These are phyloP conservation scores for Calameuta filiformis DNA, from an alignment of 2,888 invertebrate species.

Conservation along the genomic window DNA sequence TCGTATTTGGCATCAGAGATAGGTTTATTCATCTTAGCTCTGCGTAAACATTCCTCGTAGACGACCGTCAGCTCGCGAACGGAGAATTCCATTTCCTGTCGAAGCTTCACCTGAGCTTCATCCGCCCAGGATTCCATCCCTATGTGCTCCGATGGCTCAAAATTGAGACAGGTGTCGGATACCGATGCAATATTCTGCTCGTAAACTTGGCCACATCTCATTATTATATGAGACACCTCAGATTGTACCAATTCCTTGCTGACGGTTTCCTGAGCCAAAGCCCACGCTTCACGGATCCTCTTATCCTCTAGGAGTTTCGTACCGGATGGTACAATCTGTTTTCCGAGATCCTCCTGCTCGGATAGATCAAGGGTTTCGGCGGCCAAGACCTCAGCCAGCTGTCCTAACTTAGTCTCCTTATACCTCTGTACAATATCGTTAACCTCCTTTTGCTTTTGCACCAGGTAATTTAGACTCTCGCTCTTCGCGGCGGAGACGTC, in stretches of 20 bases:
- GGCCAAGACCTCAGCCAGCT: slow-evolving; percentile 78
- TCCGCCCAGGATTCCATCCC: slow-evolving; percentile 81
- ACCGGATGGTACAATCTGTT: slow-evolving; percentile 65
- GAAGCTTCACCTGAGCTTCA: slow-evolving; percentile 77
- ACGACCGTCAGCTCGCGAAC: slow-evolving; percentile 75
- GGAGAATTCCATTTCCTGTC: slow-evolving; percentile 78
- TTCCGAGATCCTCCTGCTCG: slow-evolving; percentile 46
- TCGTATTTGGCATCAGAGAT: slow-evolving; percentile 49
- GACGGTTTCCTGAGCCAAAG: slow-evolving; percentile 79
- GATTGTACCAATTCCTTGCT: slow-evolving; percentile 81
- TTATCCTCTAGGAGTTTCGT: slow-evolving; percentile 71
- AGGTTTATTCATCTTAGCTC: slow-evolving; percentile 68
- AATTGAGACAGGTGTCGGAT: slow-evolving; percentile 67
- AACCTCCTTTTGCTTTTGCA: slow-evolving; percentile 72
- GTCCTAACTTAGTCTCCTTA: slow-evolving; percentile 76
- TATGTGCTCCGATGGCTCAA: slow-evolving; percentile 74
- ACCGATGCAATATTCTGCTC: slow-evolving; percentile 65
- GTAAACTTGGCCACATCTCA: slow-evolving; percentile 77
- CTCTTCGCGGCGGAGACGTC: slow-evolving; percentile 39
- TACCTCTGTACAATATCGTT: slow-evolving; percentile 73
- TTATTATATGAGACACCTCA: slow-evolving; percentile 80
- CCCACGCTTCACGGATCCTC: slow-evolving; percentile 80
- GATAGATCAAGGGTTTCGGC: slow-evolving; percentile 74
- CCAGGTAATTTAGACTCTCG: slow-evolving; percentile 62
- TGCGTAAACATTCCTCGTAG: slow-evolving; percentile 75